Evolutionary conservation across 2,113 vertebrate genomes (phyloP), one percentile per base, ranked within the genome.

Genomic region (Alethe castanea): DNA sequence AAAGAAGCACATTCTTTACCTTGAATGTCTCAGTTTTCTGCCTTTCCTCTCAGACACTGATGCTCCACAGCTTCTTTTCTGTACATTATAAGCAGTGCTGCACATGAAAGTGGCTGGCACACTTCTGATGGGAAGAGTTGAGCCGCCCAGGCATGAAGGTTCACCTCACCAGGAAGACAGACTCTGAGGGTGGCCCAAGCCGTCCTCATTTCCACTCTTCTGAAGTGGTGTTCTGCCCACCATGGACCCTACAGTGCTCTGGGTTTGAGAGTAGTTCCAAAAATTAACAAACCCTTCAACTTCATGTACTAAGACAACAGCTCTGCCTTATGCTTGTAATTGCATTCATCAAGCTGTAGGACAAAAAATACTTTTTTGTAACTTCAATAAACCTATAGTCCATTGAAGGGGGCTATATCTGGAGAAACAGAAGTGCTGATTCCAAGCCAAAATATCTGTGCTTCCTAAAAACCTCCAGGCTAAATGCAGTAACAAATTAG

Each of bases 331-430:
- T 24, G 17, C 8, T 83, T 74, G 28, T n/a, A 79, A 76, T 44
- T 12, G 31, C 28, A n/a, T 50, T 56, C 7, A 3, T 74, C 48
- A 31, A 35, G 31, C 5, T 0, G 4, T 67, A 76, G 18, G 64
- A 73, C 11, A 83, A 78, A 86, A 80, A 65, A 26, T 6, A 22
- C 5, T 53, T 70, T 9, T 74, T 84, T 61, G 16, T 9, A 76
- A n/a, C 40, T 60, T 67, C 45, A 66, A 9, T 29, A 29, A 4
- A 1, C 14, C 13, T 50, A 5, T 7, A 52, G 24, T 14, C 19
- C n/a, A 8, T 62, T 0, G 0, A 76, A 80, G 3, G 3, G 14
- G 44, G 19, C 4, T 8, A 4, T 72, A 57, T 35, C 25, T 71
- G 40, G 53, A 69, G 35, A 64, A 52, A 15, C 2, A 45, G 53